phyloP scores from a whole-genome alignment of 53 echinoderm and acorn worm genomes.

The Mesocentrotus franciscanus region DNA sequence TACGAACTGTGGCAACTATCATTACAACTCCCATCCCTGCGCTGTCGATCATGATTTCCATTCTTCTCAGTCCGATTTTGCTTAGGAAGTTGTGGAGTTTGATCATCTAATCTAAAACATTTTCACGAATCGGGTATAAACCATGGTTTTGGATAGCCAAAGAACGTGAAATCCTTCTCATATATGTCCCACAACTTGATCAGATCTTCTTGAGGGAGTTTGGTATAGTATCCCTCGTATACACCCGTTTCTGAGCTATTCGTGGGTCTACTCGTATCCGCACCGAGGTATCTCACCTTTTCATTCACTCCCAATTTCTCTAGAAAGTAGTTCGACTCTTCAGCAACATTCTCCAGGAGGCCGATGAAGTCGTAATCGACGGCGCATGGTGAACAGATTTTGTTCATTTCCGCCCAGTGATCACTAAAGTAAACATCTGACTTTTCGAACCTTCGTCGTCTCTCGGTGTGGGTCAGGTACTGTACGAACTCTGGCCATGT shows the following conservation, averaged over 20 bases:
- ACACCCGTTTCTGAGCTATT: conserved; percentile 77
- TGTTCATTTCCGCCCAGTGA: conserved; percentile 82
- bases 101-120: not conserved
- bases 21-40: too few relatives aligned
- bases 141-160: conserved; percentile 81
- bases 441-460: conserved; percentile 25
- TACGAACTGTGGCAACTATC: too few relatives aligned
- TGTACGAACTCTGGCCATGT: conserved; percentile 90
- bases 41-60: too few relatives aligned
- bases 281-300: conserved; percentile 70
- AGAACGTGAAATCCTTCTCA: conserved; percentile 82
- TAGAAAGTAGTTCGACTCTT: conserved; percentile 88
- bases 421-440: conserved; percentile 75
- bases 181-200: conserved; percentile 83
- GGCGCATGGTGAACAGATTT: conserved; percentile 42
- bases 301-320: conserved; percentile 39
- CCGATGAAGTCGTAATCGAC: conserved; percentile 72
- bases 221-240: conserved; percentile 49
- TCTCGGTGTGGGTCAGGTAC: conserved; percentile 80
- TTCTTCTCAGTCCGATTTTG: too few relatives aligned
- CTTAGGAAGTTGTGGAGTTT: too few relatives aligned
- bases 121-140: not conserved
- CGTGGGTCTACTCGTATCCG: conserved; percentile 82
- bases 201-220: conserved; percentile 65
- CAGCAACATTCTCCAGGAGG: conserved; percentile 78